A percentile compares a stretch with the other conserved stretches of the same genome.
These are phyloP conservation scores for Tachycineta bicolor DNA, from an alignment of 2,113 vertebrate genomes.

Conservation along the genomic window DNA sequence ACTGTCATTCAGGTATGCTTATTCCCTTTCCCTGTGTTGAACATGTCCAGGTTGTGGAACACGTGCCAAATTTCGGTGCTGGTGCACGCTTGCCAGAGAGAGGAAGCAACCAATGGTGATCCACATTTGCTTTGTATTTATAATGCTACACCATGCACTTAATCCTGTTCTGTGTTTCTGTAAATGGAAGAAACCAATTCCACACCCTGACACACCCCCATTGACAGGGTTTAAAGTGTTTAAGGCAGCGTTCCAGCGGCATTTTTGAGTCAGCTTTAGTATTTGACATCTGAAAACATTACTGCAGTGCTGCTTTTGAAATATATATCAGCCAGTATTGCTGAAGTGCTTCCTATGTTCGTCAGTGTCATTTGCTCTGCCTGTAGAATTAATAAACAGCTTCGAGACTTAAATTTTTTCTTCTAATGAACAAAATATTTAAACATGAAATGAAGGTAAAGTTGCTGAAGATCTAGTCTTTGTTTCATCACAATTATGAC, in stretches of 20 bases:
- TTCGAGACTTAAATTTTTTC: background rate
- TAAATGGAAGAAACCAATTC: background rate
- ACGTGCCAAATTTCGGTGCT: rapidly evolving
- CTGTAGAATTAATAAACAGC: background rate
- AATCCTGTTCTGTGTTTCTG: background rate
- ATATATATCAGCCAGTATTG: background rate
- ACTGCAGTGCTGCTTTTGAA: background rate
- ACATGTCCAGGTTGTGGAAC: background rate
- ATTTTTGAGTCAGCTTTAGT: background rate
- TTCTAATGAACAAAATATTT: background rate
- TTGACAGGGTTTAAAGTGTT: background rate
- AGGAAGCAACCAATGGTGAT: background rate
- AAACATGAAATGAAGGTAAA: background rate
- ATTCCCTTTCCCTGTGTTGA: background rate
- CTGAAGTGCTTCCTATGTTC: background rate
- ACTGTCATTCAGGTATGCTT: background rate
- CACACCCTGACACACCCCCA: background rate
- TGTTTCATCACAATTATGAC: background rate
- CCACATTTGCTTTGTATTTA: background rate
- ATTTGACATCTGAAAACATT: background rate
- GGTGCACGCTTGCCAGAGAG: rapidly evolving
- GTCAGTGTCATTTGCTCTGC: background rate
- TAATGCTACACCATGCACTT: rapidly evolving
- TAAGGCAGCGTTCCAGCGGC: background rate
- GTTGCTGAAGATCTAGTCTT: background rate